Percentiles rank a stretch among this genome's conserved stretches.
Conservation (phyloP, 2,113 vertebrate species). For the Amphilophus citrinellus region DNA sequence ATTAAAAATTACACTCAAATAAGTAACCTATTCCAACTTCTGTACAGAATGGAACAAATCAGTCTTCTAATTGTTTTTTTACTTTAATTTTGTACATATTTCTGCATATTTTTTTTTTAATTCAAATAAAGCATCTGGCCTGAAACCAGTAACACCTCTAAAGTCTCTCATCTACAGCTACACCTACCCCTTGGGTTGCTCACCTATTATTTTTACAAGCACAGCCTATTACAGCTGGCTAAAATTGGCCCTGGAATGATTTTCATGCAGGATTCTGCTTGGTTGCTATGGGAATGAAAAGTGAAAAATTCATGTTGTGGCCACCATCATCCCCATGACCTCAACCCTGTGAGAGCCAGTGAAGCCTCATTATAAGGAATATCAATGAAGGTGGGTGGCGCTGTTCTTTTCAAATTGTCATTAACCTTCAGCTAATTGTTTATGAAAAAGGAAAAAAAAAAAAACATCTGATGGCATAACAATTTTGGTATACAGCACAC, state of each 20-base stretch:
- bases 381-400: not conserved
- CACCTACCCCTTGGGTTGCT: not conserved
- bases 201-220: not conserved
- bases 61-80: not conserved
- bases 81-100: not conserved
- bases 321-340: not conserved
- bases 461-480: not conserved
- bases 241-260: conserved; percentile 1
- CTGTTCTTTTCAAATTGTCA: not conserved
- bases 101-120: not conserved
- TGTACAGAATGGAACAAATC: not conserved
- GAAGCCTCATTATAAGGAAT: not conserved
- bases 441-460: not conserved
- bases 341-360: not conserved
- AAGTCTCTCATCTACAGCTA: not conserved
- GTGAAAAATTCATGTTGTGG: conserved; percentile 7
- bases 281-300: conserved; percentile 13
- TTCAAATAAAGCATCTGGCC: too few relatives aligned
- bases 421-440: conserved; percentile 7
- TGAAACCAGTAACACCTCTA: not conserved
- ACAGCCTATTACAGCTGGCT: conserved; percentile 2
- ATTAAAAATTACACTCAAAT: not conserved
- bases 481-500: not conserved
- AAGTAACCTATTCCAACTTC: not conserved
- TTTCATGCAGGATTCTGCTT: not conserved